Evolutionary conservation across 2,888 invertebrate species (phyloP).

Genomic region (Hirtodrosophila histrioides): DNA sequence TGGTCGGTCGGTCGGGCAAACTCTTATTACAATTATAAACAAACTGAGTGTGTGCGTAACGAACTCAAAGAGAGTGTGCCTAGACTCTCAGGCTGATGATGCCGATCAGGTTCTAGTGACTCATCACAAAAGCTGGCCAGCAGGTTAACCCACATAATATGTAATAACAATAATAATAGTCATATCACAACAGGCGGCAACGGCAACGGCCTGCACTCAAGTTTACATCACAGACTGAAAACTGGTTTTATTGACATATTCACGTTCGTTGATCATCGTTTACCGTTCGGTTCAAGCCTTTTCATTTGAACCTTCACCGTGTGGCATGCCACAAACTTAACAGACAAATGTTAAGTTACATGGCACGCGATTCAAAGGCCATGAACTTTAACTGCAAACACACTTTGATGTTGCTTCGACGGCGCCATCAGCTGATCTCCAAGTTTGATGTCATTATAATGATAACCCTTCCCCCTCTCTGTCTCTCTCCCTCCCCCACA

Average conservation of each 20-base stretch:
- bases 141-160: slow-evolving; percentile 46
- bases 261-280: slow-evolving; percentile 32
- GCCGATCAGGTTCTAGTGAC: slow-evolving; percentile 43
- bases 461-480: too few species aligned
- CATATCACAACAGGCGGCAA: slow-evolving; percentile 6
- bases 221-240: slow-evolving; percentile 22
- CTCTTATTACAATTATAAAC: slow-evolving; percentile 48
- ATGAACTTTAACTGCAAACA: slow-evolving; percentile 22
- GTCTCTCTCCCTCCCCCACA: background rate
- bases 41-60: slow-evolving; percentile 1
- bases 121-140: slow-evolving; percentile 40
- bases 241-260: slow-evolving; percentile 58
- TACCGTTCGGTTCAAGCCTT: slow-evolving; percentile 30
- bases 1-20: slow-evolving; percentile 17
- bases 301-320: slow-evolving; percentile 9
- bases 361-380: slow-evolving; percentile 9
- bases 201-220: slow-evolving; percentile 18
- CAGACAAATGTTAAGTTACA: slow-evolving; percentile 1
- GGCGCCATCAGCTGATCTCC: slow-evolving; percentile 54
- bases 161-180: slow-evolving; percentile 11
- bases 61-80: slow-evolving; percentile 21
- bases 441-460: slow-evolving; percentile 24
- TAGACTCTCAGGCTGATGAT: slow-evolving; percentile 21
- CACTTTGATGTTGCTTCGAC: slow-evolving; percentile 26
- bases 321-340: slow-evolving; percentile 7